Base-by-base conservation (phyloP, 1,140 invertebrate genomes). In the Watersipora subatra region DNA sequence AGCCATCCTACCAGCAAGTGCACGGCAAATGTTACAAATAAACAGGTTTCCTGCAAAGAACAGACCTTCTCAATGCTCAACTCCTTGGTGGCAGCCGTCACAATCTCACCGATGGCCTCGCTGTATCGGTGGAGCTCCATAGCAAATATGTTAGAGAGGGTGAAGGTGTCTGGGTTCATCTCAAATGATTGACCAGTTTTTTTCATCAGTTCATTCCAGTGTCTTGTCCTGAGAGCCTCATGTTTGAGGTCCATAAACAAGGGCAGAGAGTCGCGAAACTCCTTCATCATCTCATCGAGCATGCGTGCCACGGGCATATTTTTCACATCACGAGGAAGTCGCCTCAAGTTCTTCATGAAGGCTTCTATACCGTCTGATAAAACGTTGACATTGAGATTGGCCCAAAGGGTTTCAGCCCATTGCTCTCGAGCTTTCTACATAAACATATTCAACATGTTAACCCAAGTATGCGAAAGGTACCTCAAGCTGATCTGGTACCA, bases 231-330 rank as follows among this genome's bases (percentile, higher is more conserved):
- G 75, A 94, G 85, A 0, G 91, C 90, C 72, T 94, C 91, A 76
- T 93, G 89, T 76, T 93, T 93, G 28, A 95, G 75, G 61, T 92
- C 89, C 15, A 92, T 87, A 85, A 93, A 92, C 22, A 95, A 76
- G 0, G 91, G 91, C 2, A 94, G 86, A 0, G 90, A 87, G 70
- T 86, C 86, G 75, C 89, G 89, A 78, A 94, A 94, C 69, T 89
- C 87, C 70, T 88, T 91, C 89, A 95, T 91, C 70, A 87, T 87
- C 1, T 84, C 75, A 67, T 91, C 86, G n/a, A 95, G 70, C 28
- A 84, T 83, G 58, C 84, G 72, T 0, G 86, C 90, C 2, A 88
- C 83, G 0, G 81, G 75, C 57, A 87, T 78, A 1, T 75, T 70
- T 29, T 86, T 85, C 0, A 85, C 76, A 1, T 79, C 75, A 69